Percentiles rank a stretch among this genome's conserved stretches.
phyloP scores from a whole-genome alignment of 2,113 vertebrate genomes.

The zebrafish (Danio rerio) region DNA sequence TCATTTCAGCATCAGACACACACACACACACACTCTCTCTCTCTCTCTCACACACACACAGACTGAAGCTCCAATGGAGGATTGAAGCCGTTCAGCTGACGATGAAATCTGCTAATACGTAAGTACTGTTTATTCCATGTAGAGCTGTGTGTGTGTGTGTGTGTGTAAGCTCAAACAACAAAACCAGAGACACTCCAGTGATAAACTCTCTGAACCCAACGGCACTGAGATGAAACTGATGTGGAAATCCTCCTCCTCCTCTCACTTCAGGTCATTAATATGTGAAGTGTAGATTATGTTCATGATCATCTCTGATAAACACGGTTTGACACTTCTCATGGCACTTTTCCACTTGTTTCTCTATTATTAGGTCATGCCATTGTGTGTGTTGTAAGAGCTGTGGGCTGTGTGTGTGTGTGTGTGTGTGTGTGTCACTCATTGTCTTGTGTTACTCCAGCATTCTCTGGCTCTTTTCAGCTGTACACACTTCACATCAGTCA shows the following conservation, averaged over 20 bases:
- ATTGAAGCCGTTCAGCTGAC: constrained; percentile 74
- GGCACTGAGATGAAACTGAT: too few relatives aligned
- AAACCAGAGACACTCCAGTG: too few relatives aligned
- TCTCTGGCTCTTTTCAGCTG: constrained; percentile 55
- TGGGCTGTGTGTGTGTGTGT: constrained; percentile 50
- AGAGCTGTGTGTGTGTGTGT: too few relatives aligned
- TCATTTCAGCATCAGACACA: not conserved
- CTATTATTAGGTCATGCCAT: constrained; percentile 69
- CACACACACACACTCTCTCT: not conserved
- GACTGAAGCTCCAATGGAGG: constrained; percentile 66
- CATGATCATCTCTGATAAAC: not conserved
- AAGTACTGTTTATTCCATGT: constrained; percentile 59
- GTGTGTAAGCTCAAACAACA: too few relatives aligned
- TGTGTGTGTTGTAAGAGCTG: constrained; percentile 63
- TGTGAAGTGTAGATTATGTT: not conserved
- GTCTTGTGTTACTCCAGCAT: constrained; percentile 66
- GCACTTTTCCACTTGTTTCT: constrained; percentile 73
- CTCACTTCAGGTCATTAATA: not conserved
- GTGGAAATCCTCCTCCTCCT: too few relatives aligned
- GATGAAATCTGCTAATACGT: constrained; percentile 73
- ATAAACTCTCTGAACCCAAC: too few relatives aligned
- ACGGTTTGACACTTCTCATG: not conserved
- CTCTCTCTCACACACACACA: too few relatives aligned
- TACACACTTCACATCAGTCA: constrained; percentile 28
- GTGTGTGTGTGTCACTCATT: constrained; percentile 55